A percentile compares a stretch with the other conserved stretches of the same genome.
These are phyloP conservation scores for Mormyrops boulengeri DNA, from an alignment of 2,797 vertebrate genomes.

Conservation along the genomic window DNA sequence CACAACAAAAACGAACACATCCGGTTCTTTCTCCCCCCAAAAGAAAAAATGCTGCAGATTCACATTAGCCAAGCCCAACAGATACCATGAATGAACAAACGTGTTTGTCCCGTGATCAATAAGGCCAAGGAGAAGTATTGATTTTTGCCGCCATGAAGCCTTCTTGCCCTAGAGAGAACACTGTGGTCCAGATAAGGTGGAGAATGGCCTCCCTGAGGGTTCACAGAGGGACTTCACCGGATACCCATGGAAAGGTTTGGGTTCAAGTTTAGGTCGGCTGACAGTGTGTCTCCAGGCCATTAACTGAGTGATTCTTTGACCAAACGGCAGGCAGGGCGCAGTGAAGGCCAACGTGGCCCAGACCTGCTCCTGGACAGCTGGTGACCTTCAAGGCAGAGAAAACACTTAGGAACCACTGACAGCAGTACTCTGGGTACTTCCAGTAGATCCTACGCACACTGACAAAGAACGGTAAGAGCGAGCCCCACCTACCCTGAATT, in stretches of 20 bases:
- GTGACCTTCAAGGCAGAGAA: neutral
- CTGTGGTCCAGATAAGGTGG: neutral
- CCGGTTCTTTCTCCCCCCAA: neutral
- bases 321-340: neutral
- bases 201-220: neutral
- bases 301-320: neutral
- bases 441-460: neutral
- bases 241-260: neutral
- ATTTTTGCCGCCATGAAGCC: neutral
- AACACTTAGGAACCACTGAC: neutral
- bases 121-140: neutral
- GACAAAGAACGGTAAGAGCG: neutral
- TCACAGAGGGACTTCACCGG: neutral
- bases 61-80: neutral
- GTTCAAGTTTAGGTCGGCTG: neutral
- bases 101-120: neutral
- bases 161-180: neutral
- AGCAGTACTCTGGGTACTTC: neutral
- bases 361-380: neutral
- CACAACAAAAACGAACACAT: neutral
- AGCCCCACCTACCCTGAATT: neutral
- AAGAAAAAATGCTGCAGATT: neutral
- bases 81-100: neutral
- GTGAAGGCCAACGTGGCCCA: neutral
- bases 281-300: neutral